Percentiles rank a stretch among this genome's conserved stretches.
Evolutionary conservation across 2,888 invertebrate species (phyloP).

Genomic region (Mesorhabditis spiculigera): DNA sequence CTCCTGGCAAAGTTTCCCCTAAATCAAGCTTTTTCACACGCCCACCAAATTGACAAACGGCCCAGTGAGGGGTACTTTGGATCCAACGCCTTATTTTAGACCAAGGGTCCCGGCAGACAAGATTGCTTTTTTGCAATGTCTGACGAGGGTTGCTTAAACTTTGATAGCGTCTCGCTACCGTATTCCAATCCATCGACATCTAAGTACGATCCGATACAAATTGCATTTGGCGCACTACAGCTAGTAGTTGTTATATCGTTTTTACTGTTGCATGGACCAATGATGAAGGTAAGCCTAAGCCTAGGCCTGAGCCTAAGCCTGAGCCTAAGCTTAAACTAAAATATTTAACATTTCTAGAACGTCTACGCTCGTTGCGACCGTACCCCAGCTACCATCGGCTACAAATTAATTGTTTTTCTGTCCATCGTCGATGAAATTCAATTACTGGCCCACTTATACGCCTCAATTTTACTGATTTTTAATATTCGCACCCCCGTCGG

Average conservation of each 20-base stretch:
- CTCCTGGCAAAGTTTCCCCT: too few relatives aligned
- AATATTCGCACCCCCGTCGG: background rate
- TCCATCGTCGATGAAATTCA: conserved; percentile 1
- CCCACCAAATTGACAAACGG: too few relatives aligned
- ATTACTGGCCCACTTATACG: background rate
- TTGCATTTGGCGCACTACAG: background rate
- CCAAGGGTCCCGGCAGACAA: too few relatives aligned
- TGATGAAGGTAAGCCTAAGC: background rate
- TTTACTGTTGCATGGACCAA: background rate
- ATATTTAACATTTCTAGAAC: background rate
- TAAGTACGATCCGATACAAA: background rate
- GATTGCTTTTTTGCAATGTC: too few relatives aligned
- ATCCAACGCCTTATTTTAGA: too few relatives aligned
- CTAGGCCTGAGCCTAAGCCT: background rate
- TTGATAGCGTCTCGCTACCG: background rate
- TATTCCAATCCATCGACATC: background rate
- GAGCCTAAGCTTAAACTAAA: background rate
- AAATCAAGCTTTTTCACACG: too few relatives aligned
- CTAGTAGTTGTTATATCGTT: background rate
- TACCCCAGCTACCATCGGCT: background rate
- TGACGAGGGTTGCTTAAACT: background rate
- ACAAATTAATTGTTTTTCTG: conserved; percentile 5
- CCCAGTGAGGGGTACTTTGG: too few relatives aligned
- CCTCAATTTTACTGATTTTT: background rate
- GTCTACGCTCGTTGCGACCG: conserved; percentile 4